Evolutionary conservation across 1,140 invertebrate species (phyloP).

Genomic region (Cotesia typhae): DNA sequence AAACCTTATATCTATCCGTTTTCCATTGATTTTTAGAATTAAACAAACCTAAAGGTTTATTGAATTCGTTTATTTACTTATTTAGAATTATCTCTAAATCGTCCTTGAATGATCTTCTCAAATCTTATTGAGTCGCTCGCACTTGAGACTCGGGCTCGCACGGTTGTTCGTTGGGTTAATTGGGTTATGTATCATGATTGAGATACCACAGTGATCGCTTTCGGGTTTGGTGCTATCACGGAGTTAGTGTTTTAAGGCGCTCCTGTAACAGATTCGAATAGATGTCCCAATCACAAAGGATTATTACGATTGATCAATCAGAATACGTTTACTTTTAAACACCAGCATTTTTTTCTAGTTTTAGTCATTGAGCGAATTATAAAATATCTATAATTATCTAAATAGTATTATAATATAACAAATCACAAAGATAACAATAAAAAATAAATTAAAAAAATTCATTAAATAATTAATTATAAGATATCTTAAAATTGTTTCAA

Average conservation of each 20-base stretch:
- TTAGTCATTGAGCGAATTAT: neutral
- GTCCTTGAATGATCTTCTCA: slow-evolving; percentile 31
- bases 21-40: too few relatives aligned
- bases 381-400: slow-evolving; percentile 9
- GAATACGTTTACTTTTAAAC: neutral
- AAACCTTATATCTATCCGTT: neutral
- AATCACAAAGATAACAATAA: neutral
- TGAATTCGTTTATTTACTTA: slow-evolving; percentile 31
- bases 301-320: slow-evolving; percentile 21
- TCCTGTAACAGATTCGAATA: slow-evolving; percentile 57
- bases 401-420: neutral
- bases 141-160: slow-evolving; percentile 25
- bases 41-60: neutral
- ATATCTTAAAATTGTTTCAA: slow-evolving; percentile 2
- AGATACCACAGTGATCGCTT: slow-evolving; percentile 49
- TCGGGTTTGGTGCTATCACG: slow-evolving; percentile 57
- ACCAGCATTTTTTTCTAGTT: too few relatives aligned
- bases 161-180: slow-evolving; percentile 36
- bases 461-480: neutral
- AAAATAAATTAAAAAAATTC: neutral
- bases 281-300: slow-evolving; percentile 35
- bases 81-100: slow-evolving; percentile 9
- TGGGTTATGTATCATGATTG: slow-evolving; percentile 34
- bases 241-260: slow-evolving; percentile 58
- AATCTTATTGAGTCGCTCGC: slow-evolving; percentile 31